phyloP scores from a whole-genome alignment of 2,888 invertebrate species.

The Drosophila subquinaria region DNA sequence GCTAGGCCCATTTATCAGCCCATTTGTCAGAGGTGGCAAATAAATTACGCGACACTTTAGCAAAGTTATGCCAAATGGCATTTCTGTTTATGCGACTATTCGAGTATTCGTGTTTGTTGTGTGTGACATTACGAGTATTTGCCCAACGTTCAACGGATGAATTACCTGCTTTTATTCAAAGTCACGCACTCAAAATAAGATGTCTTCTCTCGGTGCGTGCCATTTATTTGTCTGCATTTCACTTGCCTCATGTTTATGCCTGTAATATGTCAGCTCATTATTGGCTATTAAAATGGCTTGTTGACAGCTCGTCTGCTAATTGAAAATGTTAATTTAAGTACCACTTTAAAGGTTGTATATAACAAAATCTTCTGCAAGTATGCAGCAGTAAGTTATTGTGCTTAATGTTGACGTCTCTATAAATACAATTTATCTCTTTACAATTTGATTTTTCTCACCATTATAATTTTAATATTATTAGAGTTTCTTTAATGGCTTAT shows the following conservation, averaged over 20 bases:
- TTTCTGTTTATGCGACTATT: conserved; percentile 27
- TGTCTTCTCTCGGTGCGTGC: conserved; percentile 28
- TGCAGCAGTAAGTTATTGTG: neutral
- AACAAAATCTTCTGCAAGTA: neutral
- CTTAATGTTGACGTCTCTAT: neutral
- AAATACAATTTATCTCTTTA: neutral
- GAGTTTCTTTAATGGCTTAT: too few species aligned
- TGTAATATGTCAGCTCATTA: conserved; percentile 49
- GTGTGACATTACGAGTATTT: conserved; percentile 30
- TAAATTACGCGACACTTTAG: conserved; percentile 49
- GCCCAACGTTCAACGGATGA: conserved; percentile 23
- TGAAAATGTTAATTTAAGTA: conserved; percentile 32
- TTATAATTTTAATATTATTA: too few species aligned
- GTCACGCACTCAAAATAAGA: conserved; percentile 55
- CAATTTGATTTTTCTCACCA: neutral
- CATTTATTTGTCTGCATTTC: conserved; percentile 22
- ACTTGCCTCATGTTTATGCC: conserved; percentile 30
- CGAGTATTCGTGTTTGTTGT: conserved; percentile 16
- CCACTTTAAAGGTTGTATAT: neutral
- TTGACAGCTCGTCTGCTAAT: conserved; percentile 40
- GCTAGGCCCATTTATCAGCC: conserved; percentile 39
- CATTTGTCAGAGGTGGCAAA: conserved; percentile 50
- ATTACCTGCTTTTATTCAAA: conserved; percentile 46
- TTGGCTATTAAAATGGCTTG: conserved; percentile 29
- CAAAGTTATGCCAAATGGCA: conserved; percentile 38